Percentiles rank a stretch among this genome's conserved stretches.
These are phyloP conservation scores for Puntigrus tetrazona DNA, from an alignment of 2,113 vertebrate genomes.

Conservation along the genomic window DNA sequence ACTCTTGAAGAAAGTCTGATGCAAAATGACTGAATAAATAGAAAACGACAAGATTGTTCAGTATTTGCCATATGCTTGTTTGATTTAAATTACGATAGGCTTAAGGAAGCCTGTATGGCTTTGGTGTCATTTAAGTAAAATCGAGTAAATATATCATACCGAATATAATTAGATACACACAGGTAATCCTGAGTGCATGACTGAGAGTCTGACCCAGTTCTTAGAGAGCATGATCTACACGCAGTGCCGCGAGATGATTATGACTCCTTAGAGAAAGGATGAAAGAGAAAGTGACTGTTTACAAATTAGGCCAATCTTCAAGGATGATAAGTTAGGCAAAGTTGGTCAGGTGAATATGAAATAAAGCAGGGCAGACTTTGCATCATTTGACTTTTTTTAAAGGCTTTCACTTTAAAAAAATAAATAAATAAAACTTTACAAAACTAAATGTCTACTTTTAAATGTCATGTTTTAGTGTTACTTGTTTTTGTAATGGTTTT, in stretches of 20 bases:
- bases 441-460: too few species aligned
- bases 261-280: not conserved
- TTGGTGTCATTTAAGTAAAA: conserved; percentile 33
- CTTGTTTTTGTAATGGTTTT: not conserved
- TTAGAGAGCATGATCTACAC: conserved; percentile 20
- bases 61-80: conserved; percentile 27
- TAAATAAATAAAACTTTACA: too few species aligned
- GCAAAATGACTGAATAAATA: conserved; percentile 11
- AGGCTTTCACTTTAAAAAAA: not conserved
- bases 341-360: not conserved
- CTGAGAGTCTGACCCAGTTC: conserved; percentile 38
- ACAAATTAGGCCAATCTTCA: conserved; percentile 33
- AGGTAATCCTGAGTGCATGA: conserved; percentile 36
- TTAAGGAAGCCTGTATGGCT: conserved; percentile 34
- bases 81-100: conserved; percentile 38
- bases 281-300: conserved; percentile 14
- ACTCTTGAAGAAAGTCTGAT: conserved; percentile 4
- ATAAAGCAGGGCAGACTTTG: not conserved
- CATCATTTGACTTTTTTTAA: not conserved
- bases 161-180: conserved; percentile 49
- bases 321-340: not conserved
- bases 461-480: too few species aligned
- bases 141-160: conserved; percentile 23
- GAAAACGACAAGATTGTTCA: conserved; percentile 6
- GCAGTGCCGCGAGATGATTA: conserved; percentile 30